Base-by-base conservation (phyloP, 2,113 vertebrate genomes). In the Takifugu flavidus region DNA sequence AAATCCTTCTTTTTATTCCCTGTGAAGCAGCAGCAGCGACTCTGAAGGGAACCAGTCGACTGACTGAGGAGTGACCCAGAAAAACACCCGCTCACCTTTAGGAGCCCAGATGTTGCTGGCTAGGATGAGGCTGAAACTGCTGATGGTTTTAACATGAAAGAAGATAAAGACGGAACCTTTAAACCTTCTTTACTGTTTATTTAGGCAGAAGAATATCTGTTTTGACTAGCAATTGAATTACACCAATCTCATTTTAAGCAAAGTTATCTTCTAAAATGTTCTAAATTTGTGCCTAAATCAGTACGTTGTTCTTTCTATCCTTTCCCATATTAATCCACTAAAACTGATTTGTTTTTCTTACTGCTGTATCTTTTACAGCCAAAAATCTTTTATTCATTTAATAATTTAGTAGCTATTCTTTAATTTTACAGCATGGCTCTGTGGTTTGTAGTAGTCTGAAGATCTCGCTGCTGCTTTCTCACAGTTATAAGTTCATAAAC, bases 401-500 rank as follows among this genome's bases (percentile, higher is more conserved):
- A 2, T 8, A 10, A 39, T 39, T 39, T 39, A 11, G 0, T 6
- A 39, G 34, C 34, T 39, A 39, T 6, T 39, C 34, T 39, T 39
- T 6, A 10, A 11, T 39, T 39, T 39, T 39, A 39, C 34, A 39
- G 31, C 43, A 45, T 14, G 43, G 13, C 7, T 43, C 42, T 4
- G 29, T 6, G 29, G 11, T 3, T 49, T 49, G 5, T 49, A 69
- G 75, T 72, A 71, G 58, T 56, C 59, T 31, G 67, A 42, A 74
- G 59, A 70, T 60, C 25, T 54, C 7, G 75, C 56, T 74, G 52
- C 70, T 79, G 65, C 49, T 77, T 85, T 78, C 74, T 75, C 54
- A 45, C 54, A 10, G 65, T 82, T 82, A 73, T 65, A 70, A 70
- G 66, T 83, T 74, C 62, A 69, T 79, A 84, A 87, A 87, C 77